Conservation (phyloP, 2,888 invertebrate species). For the Stratiomys singularior region DNA sequence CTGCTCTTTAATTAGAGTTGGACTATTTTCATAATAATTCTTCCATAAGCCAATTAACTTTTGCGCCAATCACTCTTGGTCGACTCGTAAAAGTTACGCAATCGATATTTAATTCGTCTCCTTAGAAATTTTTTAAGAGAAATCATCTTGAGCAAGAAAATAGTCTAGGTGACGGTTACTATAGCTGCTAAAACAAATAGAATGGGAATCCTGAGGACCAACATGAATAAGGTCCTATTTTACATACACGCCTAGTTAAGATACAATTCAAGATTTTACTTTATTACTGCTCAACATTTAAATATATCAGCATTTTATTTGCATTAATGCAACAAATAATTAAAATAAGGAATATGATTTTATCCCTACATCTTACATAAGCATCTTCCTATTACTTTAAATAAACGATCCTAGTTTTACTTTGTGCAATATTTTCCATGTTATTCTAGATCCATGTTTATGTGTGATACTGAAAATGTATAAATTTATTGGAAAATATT, state of each 20-base stretch:
- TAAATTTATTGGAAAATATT: constrained; percentile 2
- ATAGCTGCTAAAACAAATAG: not conserved
- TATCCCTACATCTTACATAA: not conserved
- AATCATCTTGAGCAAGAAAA: not conserved
- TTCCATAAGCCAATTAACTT: not conserved
- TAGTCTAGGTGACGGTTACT: constrained; percentile 14
- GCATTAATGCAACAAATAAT: not conserved
- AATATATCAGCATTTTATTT: not conserved
- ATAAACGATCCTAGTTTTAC: constrained; percentile 23
- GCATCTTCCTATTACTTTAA: not conserved
- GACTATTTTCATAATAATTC: constrained; percentile 21
- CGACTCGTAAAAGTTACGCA: not conserved
- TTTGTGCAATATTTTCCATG: constrained; percentile 27
- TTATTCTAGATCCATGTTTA: constrained; percentile 17
- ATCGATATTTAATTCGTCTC: constrained; percentile 25
- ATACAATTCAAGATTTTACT: not conserved
- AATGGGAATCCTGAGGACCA: not conserved
- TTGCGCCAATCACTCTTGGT: not conserved
- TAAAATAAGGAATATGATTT: not conserved
- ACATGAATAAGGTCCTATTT: not conserved
- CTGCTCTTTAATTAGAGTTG: constrained; percentile 33
- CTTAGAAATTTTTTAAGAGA: not conserved
- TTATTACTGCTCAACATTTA: not conserved
- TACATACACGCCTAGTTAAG: not conserved
- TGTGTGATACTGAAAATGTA: constrained; percentile 32